phyloP scores from a whole-genome alignment of 1,140 invertebrate species.

The Megalopta genalis region DNA sequence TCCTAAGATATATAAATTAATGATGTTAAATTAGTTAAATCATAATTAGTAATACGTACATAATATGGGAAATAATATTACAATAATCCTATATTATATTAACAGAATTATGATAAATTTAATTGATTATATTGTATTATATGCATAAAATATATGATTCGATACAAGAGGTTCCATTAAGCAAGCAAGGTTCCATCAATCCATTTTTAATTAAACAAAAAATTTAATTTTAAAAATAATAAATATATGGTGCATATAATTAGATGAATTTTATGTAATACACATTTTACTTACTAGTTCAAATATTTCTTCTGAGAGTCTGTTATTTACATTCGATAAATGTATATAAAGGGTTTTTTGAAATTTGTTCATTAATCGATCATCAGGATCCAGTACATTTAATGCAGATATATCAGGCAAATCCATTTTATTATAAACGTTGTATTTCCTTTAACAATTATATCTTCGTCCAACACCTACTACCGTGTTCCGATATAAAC shows the following conservation, averaged over 20 bases:
- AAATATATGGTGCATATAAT: conserved; percentile 7
- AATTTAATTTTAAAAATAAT: neutral
- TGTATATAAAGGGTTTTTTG: conserved; percentile 83
- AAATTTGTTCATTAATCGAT: conserved; percentile 84
- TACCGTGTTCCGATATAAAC: too few species aligned
- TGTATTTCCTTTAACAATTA: neutral
- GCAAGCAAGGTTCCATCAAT: too few species aligned
- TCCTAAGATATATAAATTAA: conserved; percentile 65
- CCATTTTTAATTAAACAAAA: too few species aligned
- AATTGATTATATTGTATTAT: too few species aligned
- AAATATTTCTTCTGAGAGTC: conserved; percentile 81
- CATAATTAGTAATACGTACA: too few species aligned
- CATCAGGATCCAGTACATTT: conserved; percentile 82
- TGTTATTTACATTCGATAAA: conserved; percentile 80
- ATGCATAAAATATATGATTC: too few species aligned
- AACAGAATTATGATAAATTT: too few species aligned
- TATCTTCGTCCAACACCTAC: too few species aligned
- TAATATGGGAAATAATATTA: too few species aligned
- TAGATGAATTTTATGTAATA: conserved; percentile 12
- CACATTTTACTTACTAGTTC: conserved; percentile 80
- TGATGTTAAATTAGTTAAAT: neutral
- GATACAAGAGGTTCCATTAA: neutral
- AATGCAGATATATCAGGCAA: conserved; percentile 17
- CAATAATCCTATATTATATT: too few species aligned
- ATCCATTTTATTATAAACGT: neutral